Evolutionary conservation across 2,888 invertebrate genomes (phyloP), one percentile per base, ranked within the genome.

Genomic region (Hybos culiciformis): DNA sequence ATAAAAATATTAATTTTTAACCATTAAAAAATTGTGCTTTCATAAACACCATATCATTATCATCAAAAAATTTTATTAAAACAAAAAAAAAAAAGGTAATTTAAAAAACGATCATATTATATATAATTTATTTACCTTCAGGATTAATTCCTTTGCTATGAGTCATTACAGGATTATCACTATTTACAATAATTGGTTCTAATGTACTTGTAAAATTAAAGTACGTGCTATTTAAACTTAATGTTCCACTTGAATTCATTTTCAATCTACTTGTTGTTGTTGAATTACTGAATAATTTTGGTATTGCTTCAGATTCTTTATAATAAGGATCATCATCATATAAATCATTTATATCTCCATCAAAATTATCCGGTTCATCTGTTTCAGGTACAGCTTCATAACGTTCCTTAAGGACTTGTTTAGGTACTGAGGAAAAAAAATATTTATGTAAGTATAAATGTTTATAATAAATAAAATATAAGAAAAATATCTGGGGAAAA

Each of bases 401-500:
- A 54, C 80, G 76, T 63, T 86, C 84, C 62, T 83, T 82, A 50
- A 90, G 70, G 46, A 90, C 85, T 61, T 82, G 81, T 54, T 85
- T 74, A 20, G 86, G 87, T 50, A 88, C 88, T 90, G 70, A 15
- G 59, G 62, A 32, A 19, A n/a, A n/a, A n/a, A n/a, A n/a, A n/a
- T n/a, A 26, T 26, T 12, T 26, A 26, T 6, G 7, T 12, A 26
- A 26, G 3, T 12, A 26, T 26, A 26, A 26, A 26, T 12, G 9
- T 26, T 12, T 12, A 26, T 5, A 7, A 26, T n/a, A n/a, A n/a
- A n/a, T n/a, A n/a, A n/a, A n/a, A n/a, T n/a, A n/a, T n/a, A n/a
- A n/a, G n/a, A n/a, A n/a, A n/a, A n/a, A n/a, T n/a, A n/a, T n/a
- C n/a, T n/a, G n/a, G 6, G 6, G 23, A 7, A 23, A 23, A 23